Conservation (phyloP, 2,797 vertebrate genomes). For the Lates japonicus region DNA sequence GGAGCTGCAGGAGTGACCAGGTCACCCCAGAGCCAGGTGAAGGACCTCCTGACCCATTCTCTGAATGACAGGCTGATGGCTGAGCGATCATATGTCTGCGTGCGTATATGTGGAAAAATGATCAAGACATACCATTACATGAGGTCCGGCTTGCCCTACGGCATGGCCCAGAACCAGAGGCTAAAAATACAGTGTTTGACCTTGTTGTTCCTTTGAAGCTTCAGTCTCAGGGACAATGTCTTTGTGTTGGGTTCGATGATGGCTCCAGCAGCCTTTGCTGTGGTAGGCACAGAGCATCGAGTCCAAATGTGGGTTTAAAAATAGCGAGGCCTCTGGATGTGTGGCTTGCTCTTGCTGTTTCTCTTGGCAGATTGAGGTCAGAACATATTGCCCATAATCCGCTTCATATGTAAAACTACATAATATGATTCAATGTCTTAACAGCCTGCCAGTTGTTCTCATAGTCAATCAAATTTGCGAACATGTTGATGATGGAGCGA, state of each 20-base stretch:
- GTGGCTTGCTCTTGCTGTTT: conserved; percentile 77
- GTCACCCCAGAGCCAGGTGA: conserved; percentile 68
- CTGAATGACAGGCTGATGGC: conserved; percentile 53
- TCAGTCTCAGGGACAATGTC: conserved; percentile 66
- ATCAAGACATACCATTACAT: conserved; percentile 36
- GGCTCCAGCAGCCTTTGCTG: conserved; percentile 77
- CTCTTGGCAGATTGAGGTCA: conserved; percentile 75
- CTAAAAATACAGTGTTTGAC: conserved; percentile 78
- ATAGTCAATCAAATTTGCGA: conserved; percentile 61
- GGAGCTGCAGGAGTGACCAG: conserved; percentile 71
- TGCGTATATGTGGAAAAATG: conserved; percentile 34
- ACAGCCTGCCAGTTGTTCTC: conserved; percentile 60
- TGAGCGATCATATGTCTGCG: conserved; percentile 69
- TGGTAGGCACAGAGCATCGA: conserved; percentile 60
- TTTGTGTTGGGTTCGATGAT: conserved; percentile 71
- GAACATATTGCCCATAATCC: conserved; percentile 75
- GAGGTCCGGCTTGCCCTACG: conserved; percentile 46
- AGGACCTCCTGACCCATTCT: conserved; percentile 45
- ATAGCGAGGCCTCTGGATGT: conserved; percentile 78
- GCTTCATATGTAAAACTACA: conserved; percentile 74
- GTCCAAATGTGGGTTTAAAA: conserved; percentile 81
- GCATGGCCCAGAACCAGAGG: conserved; percentile 43
- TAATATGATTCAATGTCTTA: conserved; percentile 51
- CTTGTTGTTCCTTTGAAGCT: conserved; percentile 77
- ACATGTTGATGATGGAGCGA: conserved; percentile 40